Percentiles rank a stretch among this genome's conserved stretches.
These are phyloP conservation scores for Promerops cafer DNA, from an alignment of 2,113 vertebrate species.

Conservation along the genomic window DNA sequence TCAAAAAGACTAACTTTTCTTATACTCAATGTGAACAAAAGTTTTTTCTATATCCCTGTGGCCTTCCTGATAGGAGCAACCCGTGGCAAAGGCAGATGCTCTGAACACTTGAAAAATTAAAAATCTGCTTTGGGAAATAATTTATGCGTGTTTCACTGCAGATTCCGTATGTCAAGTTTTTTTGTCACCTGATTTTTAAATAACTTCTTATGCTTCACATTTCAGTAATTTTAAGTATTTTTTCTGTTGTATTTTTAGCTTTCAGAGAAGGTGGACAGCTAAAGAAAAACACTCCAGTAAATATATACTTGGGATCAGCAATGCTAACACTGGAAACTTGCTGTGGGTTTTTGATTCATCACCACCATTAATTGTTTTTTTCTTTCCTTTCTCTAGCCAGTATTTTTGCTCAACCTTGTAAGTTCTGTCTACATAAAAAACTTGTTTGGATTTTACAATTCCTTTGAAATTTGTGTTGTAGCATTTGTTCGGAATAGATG, in stretches of 20 bases:
- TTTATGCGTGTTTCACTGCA: neutral
- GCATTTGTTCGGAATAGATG: neutral
- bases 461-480: neutral
- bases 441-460: neutral
- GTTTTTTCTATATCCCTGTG: neutral
- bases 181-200: neutral
- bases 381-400: neutral
- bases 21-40: neutral
- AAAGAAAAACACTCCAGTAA: neutral
- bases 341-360: neutral
- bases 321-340: neutral
- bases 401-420: neutral
- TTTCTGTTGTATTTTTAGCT: neutral
- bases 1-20: neutral
- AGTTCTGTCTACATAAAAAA: neutral
- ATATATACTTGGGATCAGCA: neutral
- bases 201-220: neutral
- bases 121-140: neutral
- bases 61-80: neutral
- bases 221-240: neutral
- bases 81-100: neutral
- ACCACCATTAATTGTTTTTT: neutral
- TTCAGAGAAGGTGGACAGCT: neutral
- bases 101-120: neutral
- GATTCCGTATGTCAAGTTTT: neutral